A percentile compares a stretch with the other conserved stretches of the same genome.
These are phyloP conservation scores for Horisme vitalbata DNA, from an alignment of 2,888 invertebrate species.

Conservation along the genomic window DNA sequence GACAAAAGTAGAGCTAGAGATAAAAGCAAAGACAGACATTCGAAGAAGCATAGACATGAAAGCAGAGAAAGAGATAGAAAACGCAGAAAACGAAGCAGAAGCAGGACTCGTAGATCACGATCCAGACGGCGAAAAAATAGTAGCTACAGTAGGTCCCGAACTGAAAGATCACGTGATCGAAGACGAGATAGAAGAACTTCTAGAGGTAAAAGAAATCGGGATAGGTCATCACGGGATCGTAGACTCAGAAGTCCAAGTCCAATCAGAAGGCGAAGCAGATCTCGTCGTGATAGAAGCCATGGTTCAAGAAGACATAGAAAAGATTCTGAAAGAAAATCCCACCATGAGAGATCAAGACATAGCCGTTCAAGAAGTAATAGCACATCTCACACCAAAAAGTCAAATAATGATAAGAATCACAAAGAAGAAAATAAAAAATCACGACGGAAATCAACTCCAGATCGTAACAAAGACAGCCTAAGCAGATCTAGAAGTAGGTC, in stretches of 20 bases:
- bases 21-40: conserved; percentile 34
- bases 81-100: conserved; percentile 31
- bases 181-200: conserved; percentile 4
- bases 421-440: background rate
- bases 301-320: conserved; percentile 7
- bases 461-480: conserved; percentile 15
- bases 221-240: conserved; percentile 12
- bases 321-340: conserved; percentile 3
- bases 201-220: conserved; percentile 1
- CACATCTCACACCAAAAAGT: background rate
- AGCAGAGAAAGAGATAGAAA: conserved; percentile 27
- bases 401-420: conserved; percentile 1
- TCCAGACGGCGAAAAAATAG: conserved; percentile 19
- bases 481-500: conserved; percentile 7
- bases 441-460: background rate
- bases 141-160: conserved; percentile 12
- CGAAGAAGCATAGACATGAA: conserved; percentile 23
- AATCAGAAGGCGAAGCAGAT: conserved; percentile 13
- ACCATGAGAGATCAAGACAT: conserved; percentile 10
- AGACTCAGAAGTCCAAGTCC: conserved; percentile 15
- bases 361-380: conserved; percentile 10
- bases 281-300: conserved; percentile 14
- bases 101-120: conserved; percentile 13
- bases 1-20: conserved; percentile 39
- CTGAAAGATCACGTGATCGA: conserved; percentile 21